These are phyloP conservation scores for Drosophila fulvimacula DNA, from an alignment of 2,888 invertebrate species.

Conservation along the genomic window DNA sequence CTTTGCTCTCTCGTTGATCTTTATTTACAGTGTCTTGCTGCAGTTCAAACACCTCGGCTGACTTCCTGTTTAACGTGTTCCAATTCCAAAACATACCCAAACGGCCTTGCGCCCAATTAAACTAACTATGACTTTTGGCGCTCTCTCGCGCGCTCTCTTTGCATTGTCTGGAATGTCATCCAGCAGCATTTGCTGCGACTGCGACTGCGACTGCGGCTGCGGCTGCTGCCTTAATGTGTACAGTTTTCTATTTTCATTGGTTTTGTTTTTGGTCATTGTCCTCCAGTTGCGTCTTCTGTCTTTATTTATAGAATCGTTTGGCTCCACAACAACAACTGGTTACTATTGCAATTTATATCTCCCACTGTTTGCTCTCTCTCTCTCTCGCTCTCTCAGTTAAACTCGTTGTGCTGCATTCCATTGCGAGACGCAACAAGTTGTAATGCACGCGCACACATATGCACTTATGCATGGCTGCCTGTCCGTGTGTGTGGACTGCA, in stretches of 20 bases:
- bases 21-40: constrained; percentile 16
- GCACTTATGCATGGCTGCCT: not conserved
- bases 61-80: constrained; percentile 62
- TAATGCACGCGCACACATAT: constrained; percentile 29
- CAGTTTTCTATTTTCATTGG: constrained; percentile 52
- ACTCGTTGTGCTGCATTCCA: constrained; percentile 74
- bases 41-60: constrained; percentile 57
- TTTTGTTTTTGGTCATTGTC: constrained; percentile 62
- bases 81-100: constrained; percentile 63
- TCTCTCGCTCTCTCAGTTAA: constrained; percentile 41
- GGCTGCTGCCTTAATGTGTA: constrained; percentile 40
- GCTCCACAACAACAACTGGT: constrained; percentile 50
- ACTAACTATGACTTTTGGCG: constrained; percentile 44
- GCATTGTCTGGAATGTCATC: constrained; percentile 56
- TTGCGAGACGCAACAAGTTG: constrained; percentile 53
- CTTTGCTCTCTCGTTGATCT: constrained; percentile 16
- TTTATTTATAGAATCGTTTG: constrained; percentile 61
- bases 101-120: constrained; percentile 74
- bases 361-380: constrained; percentile 28
- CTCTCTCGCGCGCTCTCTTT: constrained; percentile 8
- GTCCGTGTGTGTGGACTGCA: constrained; percentile 13
- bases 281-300: constrained; percentile 49
- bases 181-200: constrained; percentile 35
- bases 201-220: constrained; percentile 23
- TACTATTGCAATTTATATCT: constrained; percentile 62